Evolutionary conservation across 1,140 invertebrate species (phyloP), one percentile per base, ranked within the genome.

Genomic region (Drosophila nebulosa): DNA sequence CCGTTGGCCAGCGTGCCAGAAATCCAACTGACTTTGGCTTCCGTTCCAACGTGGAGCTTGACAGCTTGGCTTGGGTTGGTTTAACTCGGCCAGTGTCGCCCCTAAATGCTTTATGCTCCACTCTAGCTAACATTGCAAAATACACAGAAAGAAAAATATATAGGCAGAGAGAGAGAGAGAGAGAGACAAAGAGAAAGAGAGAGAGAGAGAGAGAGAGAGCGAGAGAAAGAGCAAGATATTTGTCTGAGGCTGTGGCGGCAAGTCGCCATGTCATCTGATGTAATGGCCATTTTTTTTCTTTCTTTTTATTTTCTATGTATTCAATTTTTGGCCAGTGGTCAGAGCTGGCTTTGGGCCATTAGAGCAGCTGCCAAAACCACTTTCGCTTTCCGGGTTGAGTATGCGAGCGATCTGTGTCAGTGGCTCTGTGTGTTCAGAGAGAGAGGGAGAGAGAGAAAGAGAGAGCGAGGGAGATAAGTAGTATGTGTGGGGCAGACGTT

Each of bases 261-360:
- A 77, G 73, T 80, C 76, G 72, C 73, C 81, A 77, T n/a, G n/a
- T 85, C 81, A 50, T 81, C 77, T 80, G 75, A 86, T 86, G 83
- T 88, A 86, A 86, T 68, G 61, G 51, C 61, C 56, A 58, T 53
- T 58, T 51, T 61, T 50, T 69, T 61, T 74, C 77, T 68, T 65
- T 80, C 67, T 76, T 76, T 77, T 60, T 62, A 77, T 69, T 76
- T 76, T 77, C 63, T 62, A 77, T 69, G 72, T 66, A 64, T 74
- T 72, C 64, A 64, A 60, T 84, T 73, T 79, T 79, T 46, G 76
- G 77, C 64, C 76, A 39, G 67, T 32, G 62, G 42, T 50, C 46
- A n/a, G 66, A 55, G 66, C 74, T 78, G 69, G 68, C 58, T 72
- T 35, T 64, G 52, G 51, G 68, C 69, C 51, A 72, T 61, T 76